Conservation (phyloP, 2,888 invertebrate genomes). For the Ceramica pisi region DNA sequence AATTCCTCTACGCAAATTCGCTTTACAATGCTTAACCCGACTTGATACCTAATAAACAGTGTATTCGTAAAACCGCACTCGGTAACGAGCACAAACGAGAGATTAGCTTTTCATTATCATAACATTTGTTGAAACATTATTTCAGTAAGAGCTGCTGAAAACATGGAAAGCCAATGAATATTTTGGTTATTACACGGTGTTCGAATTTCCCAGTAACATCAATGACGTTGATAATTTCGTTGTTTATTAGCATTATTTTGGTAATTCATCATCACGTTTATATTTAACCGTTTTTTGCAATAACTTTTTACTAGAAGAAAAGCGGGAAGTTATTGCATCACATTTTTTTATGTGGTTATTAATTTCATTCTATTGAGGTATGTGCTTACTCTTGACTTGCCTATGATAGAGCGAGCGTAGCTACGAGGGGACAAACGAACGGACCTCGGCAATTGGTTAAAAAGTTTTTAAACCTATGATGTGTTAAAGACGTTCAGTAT, state of each 20-base stretch:
- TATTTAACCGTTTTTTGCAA: not conserved
- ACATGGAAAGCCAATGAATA: slow-evolving; percentile 30
- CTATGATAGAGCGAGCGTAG: too few relatives aligned
- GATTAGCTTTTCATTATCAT: slow-evolving; percentile 53
- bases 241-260: slow-evolving; percentile 23
- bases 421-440: too few relatives aligned
- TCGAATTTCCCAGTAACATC: slow-evolving; percentile 6
- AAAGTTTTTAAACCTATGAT: too few relatives aligned
- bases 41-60: slow-evolving; percentile 53
- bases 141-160: slow-evolving; percentile 50
- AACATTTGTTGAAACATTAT: slow-evolving; percentile 57
- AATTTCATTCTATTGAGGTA: too few relatives aligned
- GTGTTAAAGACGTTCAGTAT: too few relatives aligned
- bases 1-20: slow-evolving; percentile 50
- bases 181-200: slow-evolving; percentile 17
- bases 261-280: slow-evolving; percentile 19
- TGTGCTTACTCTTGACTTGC: too few relatives aligned
- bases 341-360: too few relatives aligned
- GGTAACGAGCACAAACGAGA: slow-evolving; percentile 41
- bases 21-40: slow-evolving; percentile 44
- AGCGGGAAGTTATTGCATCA: not conserved
- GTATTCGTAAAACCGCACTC: slow-evolving; percentile 46
- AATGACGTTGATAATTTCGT: slow-evolving; percentile 28
- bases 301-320: too few relatives aligned
- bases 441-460: too few relatives aligned